phyloP scores from a whole-genome alignment of 2,113 vertebrate species.

The Panthera uncia region DNA sequence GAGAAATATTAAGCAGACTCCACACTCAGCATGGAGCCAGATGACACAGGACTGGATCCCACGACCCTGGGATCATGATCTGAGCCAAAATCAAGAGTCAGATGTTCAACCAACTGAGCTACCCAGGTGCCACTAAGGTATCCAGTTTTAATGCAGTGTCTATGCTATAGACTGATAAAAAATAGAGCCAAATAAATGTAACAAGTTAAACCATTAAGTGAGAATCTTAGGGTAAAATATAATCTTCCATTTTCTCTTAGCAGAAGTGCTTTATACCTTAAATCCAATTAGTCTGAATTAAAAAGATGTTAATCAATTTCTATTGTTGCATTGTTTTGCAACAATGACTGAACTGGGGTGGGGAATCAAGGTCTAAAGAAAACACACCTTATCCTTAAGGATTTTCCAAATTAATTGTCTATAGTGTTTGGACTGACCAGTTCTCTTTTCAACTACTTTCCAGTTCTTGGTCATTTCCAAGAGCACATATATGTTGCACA shows the following conservation, averaged over 20 bases:
- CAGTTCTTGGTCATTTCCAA: not conserved
- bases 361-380: not conserved
- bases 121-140: too few species aligned
- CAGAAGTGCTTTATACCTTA: not conserved
- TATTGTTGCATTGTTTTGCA: not conserved
- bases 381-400: not conserved
- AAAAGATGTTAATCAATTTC: slow-evolving; percentile 42
- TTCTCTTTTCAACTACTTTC: not conserved
- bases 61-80: too few species aligned
- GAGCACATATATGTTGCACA: not conserved
- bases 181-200: not conserved
- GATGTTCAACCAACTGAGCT: too few species aligned
- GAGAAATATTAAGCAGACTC: too few species aligned
- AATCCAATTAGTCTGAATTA: slow-evolving; percentile 31
- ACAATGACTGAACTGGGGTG: not conserved
- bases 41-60: too few species aligned
- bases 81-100: too few species aligned
- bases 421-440: not conserved
- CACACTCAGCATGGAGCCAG: too few species aligned
- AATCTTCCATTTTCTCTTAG: not conserved
- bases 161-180: not conserved
- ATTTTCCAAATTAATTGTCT: not conserved
- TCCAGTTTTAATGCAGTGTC: not conserved
- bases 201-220: not conserved
- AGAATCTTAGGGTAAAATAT: not conserved